Base-by-base conservation (phyloP, 2,797 vertebrate genomes). In the Petrocephalus schoutedeni region DNA sequence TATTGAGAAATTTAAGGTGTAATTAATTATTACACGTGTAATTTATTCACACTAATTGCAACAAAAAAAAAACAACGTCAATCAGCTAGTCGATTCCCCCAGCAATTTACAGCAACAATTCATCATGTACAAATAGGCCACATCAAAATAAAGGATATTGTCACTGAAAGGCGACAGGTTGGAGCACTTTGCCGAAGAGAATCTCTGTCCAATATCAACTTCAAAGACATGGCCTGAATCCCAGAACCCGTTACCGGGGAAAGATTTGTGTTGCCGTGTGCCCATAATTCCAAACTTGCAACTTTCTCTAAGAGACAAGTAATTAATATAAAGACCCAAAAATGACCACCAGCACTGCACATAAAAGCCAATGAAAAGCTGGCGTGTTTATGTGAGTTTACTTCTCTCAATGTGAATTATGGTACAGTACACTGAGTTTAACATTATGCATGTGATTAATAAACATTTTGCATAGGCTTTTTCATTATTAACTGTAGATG, bases 131-230 rank as follows among this genome's bases (percentile, higher is more conserved):
- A 91, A 88, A 91, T 90, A 91, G 90, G 89, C 86, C 89, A 51
- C 89, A 90, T 94, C 92, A 93, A 91, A 93, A 92, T 90, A 89
- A 88, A 90, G 88, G 87, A 89, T 89, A 54, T 56, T 23, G 58
- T 85, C 61, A 89, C 87, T 87, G 88, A 74, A 64, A 90, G 88
- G 77, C 10, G 89, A 89, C 90, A 89, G 89, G 92, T 88, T 89
- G 87, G 71, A 74, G 57, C 61, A 86, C 90, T 93, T 93, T 93
- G 91, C 93, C 89, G 87, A 89, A 85, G 88, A 86, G 91, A 91
- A 92, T 93, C 91, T 92, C 88, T 91, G 87, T 87, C 86, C 88
- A 90, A 92, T 92, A 92, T 93, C 89, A 77, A 91, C 92, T 93
- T 93, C 94, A 93, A 93, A 93, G 91, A 89, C 89, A 92, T 92